Percentiles rank a stretch among this genome's conserved stretches.
Evolutionary conservation across 2,113 vertebrate species (phyloP).

Genomic region (Laticauda laticaudata): DNA sequence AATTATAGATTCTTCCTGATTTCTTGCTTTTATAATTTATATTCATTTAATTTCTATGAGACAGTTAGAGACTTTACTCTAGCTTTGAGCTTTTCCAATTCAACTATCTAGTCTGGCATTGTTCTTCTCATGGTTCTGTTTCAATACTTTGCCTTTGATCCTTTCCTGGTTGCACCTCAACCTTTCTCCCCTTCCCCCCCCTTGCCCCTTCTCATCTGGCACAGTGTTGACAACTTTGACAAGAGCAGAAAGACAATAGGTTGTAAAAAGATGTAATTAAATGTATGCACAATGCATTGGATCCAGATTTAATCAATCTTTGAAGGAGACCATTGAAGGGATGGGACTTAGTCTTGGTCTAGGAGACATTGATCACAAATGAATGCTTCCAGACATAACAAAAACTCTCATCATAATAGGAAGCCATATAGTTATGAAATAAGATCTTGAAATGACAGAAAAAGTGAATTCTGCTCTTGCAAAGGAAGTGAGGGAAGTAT

Average conservation of each 20-base stretch:
- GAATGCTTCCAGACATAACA: neutral
- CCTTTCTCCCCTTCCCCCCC: too few relatives aligned
- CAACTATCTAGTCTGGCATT: neutral
- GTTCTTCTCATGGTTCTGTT: neutral
- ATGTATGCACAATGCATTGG: neutral
- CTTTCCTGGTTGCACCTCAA: neutral
- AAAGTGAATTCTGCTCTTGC: constrained; percentile 48
- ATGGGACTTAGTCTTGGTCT: neutral
- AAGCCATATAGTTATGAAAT: constrained; percentile 50
- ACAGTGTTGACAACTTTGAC: neutral
- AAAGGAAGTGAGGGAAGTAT: constrained; percentile 51
- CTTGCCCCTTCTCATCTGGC: too few relatives aligned
- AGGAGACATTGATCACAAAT: neutral
- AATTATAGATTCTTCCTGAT: neutral
- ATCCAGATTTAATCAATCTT: neutral
- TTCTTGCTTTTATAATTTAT: neutral
- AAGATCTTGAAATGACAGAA: constrained; percentile 40
- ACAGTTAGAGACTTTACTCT: neutral
- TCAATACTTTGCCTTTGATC: neutral
- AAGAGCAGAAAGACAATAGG: neutral
- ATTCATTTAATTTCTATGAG: neutral
- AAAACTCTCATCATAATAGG: neutral
- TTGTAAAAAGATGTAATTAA: neutral
- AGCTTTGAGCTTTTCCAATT: neutral
- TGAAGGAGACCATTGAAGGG: neutral